Percentiles rank a stretch among this genome's conserved stretches.
These are phyloP conservation scores for Melospiza georgiana DNA, from an alignment of 2,113 vertebrate genomes.

Conservation along the genomic window DNA sequence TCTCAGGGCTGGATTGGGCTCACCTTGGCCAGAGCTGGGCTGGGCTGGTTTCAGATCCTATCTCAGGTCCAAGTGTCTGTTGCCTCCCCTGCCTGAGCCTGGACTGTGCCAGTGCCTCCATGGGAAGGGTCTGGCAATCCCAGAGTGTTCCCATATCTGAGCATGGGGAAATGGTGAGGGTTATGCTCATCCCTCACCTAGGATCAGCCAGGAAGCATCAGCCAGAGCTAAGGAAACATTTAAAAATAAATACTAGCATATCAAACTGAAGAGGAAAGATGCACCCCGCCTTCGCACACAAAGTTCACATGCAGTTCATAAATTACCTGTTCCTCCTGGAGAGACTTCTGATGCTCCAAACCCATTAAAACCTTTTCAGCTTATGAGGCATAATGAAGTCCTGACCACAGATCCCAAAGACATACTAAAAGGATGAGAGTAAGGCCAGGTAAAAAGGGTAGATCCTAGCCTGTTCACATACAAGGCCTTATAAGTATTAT, in stretches of 20 bases:
- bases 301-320: background rate
- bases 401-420: background rate
- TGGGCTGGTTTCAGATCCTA: background rate
- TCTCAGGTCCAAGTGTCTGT: rapidly evolving
- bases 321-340: background rate
- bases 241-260: background rate
- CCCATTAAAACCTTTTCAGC: background rate
- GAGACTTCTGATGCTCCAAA: background rate
- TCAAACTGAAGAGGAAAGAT: background rate
- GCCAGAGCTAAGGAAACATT: background rate
- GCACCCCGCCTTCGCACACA: rapidly evolving
- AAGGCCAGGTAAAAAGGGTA: background rate
- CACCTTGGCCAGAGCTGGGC: rapidly evolving
- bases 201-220: background rate
- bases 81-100: background rate
- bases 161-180: background rate
- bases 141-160: background rate
- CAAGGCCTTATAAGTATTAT: background rate
- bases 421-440: background rate
- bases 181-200: rapidly evolving
- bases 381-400: background rate
- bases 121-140: background rate
- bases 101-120: background rate
- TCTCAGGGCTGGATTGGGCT: background rate
- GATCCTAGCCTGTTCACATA: background rate